Evolutionary conservation across 2,888 invertebrate genomes (phyloP).

Genomic region (Amiota communis): DNA sequence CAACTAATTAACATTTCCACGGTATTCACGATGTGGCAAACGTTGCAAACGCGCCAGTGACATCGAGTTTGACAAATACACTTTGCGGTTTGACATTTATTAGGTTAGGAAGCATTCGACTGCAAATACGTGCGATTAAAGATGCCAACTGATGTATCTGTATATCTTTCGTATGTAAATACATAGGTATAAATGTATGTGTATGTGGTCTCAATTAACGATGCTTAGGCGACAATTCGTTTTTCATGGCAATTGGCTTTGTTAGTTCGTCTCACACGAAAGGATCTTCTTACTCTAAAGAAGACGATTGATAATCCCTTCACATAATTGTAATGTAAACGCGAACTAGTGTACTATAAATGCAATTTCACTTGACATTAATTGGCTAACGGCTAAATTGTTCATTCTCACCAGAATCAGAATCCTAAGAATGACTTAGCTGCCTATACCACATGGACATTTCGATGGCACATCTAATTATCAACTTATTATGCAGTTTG

Average conservation of each 20-base stretch:
- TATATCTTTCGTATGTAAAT: neutral
- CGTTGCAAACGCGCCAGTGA: neutral
- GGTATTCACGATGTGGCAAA: neutral
- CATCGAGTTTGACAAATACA: constrained; percentile 22
- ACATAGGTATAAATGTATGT: neutral
- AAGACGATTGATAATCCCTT: constrained; percentile 5
- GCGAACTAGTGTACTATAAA: constrained; percentile 26
- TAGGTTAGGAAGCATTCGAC: constrained; percentile 22
- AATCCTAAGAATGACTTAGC: too few relatives aligned
- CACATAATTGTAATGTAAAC: constrained; percentile 16
- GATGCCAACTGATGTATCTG: neutral
- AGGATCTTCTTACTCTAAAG: neutral
- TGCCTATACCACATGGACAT: too few relatives aligned
- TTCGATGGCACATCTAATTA: constrained; percentile 7
- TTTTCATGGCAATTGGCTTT: constrained; percentile 15
- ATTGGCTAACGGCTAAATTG: constrained; percentile 65
- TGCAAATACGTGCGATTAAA: neutral
- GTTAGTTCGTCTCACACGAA: neutral
- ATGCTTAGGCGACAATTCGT: constrained; percentile 22
- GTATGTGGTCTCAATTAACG: constrained; percentile 16
- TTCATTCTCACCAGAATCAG: constrained; percentile 54
- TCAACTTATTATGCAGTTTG: constrained; percentile 2
- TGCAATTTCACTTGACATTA: constrained; percentile 56
- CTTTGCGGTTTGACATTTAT: constrained; percentile 25
- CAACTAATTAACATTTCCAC: constrained; percentile 50